Base-by-base conservation (phyloP, 30 jellyfish, hydroid and myxozoan species). In the Turritopsis rubra region DNA sequence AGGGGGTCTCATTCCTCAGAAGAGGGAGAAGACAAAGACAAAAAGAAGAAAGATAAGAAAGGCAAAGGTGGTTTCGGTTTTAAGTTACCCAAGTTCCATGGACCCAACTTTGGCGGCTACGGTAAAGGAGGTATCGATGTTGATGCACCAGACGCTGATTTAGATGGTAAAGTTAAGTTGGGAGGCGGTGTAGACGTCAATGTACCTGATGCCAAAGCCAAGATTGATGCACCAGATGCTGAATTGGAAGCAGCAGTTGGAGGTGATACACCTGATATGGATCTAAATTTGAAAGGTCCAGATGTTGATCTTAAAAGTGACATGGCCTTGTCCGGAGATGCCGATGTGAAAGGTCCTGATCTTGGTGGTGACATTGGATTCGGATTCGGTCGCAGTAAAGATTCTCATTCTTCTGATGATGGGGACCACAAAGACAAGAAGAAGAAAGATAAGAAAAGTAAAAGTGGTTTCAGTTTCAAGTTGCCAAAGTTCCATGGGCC, bases 381-480 rank as follows among this genome's bases (percentile, higher is more conserved):
- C 28, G 79, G 79, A 1, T 1, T 79, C 16, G 79, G 85, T 21
- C 31, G 85, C n/a, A 54, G 19, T 16, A 54, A 18, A 25, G n/a
- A n/a, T n/a, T 75, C 83, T 28, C 66, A 75, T 7, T 75, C 83
- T 75, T 30, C 30, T 52, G 83, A 75, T 75, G 83, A 75, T 16
- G 53, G 83, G 65, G 72, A 54, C 21, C 17, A 54, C 9, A 75
- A 75, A 18, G 18, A 52, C n/a, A 75, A 75, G 53, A 75, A 75
- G 75, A 22, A 52, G 30, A 75, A 75, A 28, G 28, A 75, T 25
- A 18, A 75, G 3, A 75, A 75, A 22, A 52, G 75, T 41, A 71
- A 79, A 65, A 65, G 92, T 60, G 75, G 83, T 71, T 54, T 79
- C 52, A 81, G 85, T 20, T 29, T 79, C 30, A 79, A 79, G 81